A percentile compares a stretch with the other conserved stretches of the same genome.
Conservation (phyloP, 1,140 invertebrate species). For the Mercenaria mercenaria region DNA sequence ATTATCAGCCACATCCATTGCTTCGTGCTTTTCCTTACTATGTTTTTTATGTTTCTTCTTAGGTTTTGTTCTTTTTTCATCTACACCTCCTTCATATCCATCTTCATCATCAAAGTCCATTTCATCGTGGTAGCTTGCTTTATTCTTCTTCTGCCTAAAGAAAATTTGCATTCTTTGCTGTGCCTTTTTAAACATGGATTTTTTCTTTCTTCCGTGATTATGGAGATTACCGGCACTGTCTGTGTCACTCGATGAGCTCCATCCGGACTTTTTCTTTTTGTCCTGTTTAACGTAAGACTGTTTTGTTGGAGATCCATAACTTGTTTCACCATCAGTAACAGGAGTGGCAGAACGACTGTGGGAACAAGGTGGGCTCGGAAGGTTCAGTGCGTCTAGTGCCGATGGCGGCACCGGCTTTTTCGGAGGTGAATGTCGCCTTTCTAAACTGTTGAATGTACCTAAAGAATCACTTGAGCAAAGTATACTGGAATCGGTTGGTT, state of each 20-base stretch:
- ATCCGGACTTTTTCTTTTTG: not conserved
- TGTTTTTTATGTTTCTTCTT: conserved; percentile 13
- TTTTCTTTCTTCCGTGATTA: conserved; percentile 46
- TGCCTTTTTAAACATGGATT: conserved; percentile 66
- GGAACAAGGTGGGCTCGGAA: not conserved
- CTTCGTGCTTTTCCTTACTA: not conserved
- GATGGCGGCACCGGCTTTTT: not conserved
- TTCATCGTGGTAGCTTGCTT: not conserved
- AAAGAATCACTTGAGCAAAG: not conserved
- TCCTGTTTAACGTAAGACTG: not conserved
- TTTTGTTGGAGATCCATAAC: not conserved
- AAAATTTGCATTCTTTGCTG: conserved; percentile 24
- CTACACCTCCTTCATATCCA: not conserved
- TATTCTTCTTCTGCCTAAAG: conserved; percentile 17
- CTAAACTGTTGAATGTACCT: not conserved
- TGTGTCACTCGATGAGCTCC: conserved; percentile 15
- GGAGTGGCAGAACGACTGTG: not conserved
- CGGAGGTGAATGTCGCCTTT: not conserved
- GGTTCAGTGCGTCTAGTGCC: not conserved
- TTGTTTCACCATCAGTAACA: not conserved
- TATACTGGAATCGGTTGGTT: not conserved
- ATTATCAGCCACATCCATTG: conserved; percentile 13
- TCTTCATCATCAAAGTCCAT: not conserved
- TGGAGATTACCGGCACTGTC: not conserved
- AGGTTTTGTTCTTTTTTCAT: conserved; percentile 1